Conservation (phyloP, 2,113 vertebrate genomes). For the Phrynosoma platyrhinos region DNA sequence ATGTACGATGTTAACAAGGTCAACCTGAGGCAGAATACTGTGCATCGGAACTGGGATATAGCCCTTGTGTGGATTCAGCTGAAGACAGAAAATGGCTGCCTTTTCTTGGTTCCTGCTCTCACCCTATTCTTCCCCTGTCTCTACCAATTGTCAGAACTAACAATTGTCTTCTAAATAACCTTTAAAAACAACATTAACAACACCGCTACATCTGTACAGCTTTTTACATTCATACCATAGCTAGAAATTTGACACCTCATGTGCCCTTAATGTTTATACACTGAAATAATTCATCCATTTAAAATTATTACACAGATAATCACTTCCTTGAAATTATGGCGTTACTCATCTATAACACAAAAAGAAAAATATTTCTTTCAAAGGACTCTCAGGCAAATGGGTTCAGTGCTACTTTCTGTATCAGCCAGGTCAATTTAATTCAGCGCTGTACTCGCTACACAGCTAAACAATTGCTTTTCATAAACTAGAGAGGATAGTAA, state of each 20-base stretch:
- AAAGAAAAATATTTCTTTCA: constrained; percentile 77
- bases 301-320: constrained; percentile 72
- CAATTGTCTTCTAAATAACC: not conserved
- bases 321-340: constrained; percentile 78
- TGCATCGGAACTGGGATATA: no score
- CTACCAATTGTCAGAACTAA: not conserved
- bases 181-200: not conserved
- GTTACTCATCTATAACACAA: constrained; percentile 73
- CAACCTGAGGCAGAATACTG: no score
- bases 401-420: constrained; percentile 69
- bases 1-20: no score
- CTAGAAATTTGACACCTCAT: not conserved
- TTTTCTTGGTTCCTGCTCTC: rapidly evolving
- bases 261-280: constrained; percentile 44
- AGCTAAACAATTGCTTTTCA: constrained; percentile 80
- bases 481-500: constrained; percentile 69
- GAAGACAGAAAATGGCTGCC: not conserved
- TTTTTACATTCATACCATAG: not conserved
- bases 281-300: constrained; percentile 49
- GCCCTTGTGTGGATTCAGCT: not conserved
- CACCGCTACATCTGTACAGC: rapidly evolving
- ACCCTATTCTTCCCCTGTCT: not conserved
- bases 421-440: constrained; percentile 79
- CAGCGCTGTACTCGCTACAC: constrained; percentile 73
- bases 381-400: constrained; percentile 78